These are phyloP conservation scores for Nemotelus nigrinus DNA, from an alignment of 2,888 invertebrate genomes.

Conservation along the genomic window DNA sequence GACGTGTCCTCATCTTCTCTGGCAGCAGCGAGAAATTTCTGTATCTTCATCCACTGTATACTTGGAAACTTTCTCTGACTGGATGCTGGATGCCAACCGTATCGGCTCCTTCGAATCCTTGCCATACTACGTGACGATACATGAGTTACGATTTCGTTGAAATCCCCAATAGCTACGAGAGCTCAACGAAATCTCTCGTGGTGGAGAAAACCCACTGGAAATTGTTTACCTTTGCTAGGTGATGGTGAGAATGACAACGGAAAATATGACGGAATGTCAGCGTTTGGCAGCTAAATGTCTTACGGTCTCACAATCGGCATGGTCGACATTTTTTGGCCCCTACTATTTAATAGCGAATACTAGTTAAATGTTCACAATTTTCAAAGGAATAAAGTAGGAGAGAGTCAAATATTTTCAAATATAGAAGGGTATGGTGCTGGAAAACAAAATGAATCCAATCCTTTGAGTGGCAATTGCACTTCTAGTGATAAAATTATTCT, in stretches of 20 bases:
- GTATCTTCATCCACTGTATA: not conserved
- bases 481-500: too few relatives aligned
- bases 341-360: too few relatives aligned
- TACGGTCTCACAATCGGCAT: not conserved
- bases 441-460: too few relatives aligned
- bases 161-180: too few relatives aligned
- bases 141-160: too few relatives aligned
- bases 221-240: conserved; percentile 50
- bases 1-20: conserved; percentile 5
- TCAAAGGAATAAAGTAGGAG: too few relatives aligned
- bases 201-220: conserved; percentile 41
- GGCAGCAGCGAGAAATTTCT: not conserved
- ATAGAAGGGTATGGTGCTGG: too few relatives aligned
- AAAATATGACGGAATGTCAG: conserved; percentile 1
- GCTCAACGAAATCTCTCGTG: too few relatives aligned
- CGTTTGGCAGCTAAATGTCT: conserved; percentile 20
- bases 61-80: conserved; percentile 9
- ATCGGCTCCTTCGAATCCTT: not conserved
- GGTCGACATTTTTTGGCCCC: not conserved
- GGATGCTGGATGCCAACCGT: conserved; percentile 7
- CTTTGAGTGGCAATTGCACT: too few relatives aligned
- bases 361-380: too few relatives aligned
- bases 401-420: too few relatives aligned
- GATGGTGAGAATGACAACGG: not conserved
- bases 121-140: too few relatives aligned